phyloP scores from a whole-genome alignment of 2,888 invertebrate species.

The Argyresthia goedartella region DNA sequence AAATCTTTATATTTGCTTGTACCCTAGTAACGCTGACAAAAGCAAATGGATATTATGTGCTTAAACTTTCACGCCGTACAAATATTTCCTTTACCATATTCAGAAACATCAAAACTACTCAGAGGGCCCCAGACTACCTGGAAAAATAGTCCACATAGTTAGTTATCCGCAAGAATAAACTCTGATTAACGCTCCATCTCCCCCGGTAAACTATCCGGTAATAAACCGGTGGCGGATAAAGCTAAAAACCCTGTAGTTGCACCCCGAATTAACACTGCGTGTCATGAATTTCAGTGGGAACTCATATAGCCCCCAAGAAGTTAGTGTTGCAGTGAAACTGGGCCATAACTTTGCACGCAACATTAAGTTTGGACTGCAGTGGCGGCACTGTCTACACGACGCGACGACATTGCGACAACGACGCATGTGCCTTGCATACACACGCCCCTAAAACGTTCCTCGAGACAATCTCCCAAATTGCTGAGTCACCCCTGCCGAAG shows the following conservation, averaged over 20 bases:
- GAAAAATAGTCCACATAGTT: no score
- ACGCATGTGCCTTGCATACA: constrained; percentile 10
- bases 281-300: constrained; percentile 42
- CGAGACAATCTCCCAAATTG: constrained; percentile 29
- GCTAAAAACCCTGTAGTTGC: no score
- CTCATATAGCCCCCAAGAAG: constrained; percentile 34
- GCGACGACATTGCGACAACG: background rate
- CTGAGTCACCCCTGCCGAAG: constrained; percentile 15
- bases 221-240: background rate
- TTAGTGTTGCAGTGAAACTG: constrained; percentile 50
- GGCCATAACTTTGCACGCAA: constrained; percentile 61
- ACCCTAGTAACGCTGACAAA: constrained; percentile 8
- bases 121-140: no score
- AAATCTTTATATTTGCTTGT: background rate
- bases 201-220: no score
- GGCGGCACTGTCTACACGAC: constrained; percentile 28
- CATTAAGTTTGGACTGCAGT: constrained; percentile 53
- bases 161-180: no score
- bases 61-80: background rate
- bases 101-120: no score
- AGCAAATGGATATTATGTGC: constrained; percentile 7
- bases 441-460: constrained; percentile 21
- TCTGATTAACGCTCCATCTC: no score
- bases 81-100: background rate
- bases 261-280: constrained; percentile 38